These are phyloP conservation scores for Percopsis omiscomaycus DNA, from an alignment of 2,797 vertebrate genomes.

Conservation along the genomic window DNA sequence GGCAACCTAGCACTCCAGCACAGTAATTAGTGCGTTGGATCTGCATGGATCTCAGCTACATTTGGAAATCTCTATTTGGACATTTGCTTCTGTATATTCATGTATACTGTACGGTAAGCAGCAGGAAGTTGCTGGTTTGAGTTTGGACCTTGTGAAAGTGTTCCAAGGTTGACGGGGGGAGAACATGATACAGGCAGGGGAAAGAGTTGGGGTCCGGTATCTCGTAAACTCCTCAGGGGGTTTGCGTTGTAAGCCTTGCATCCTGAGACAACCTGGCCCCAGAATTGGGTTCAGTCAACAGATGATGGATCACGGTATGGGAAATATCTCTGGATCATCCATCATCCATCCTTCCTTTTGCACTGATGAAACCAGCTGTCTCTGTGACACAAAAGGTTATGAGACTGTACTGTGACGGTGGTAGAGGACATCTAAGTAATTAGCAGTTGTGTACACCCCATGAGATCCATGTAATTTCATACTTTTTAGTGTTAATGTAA, in stretches of 20 bases:
- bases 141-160: slow-evolving; percentile 11
- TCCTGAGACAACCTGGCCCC: slow-evolving; percentile 18
- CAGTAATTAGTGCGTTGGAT: slow-evolving; percentile 22
- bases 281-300: slow-evolving; percentile 29
- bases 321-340: slow-evolving; percentile 33
- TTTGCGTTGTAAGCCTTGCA: slow-evolving; percentile 29
- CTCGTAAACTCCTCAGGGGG: slow-evolving; percentile 18
- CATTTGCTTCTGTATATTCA: slow-evolving; percentile 15
- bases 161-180: slow-evolving; percentile 17
- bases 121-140: slow-evolving; percentile 13
- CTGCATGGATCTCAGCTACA: slow-evolving; percentile 27
- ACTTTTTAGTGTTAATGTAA: too few relatives aligned
- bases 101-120: slow-evolving; percentile 28
- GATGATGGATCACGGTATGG: slow-evolving; percentile 56
- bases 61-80: too few relatives aligned
- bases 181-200: slow-evolving; percentile 6
- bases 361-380: slow-evolving; percentile 50
- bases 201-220: slow-evolving; percentile 7
- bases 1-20: slow-evolving; percentile 50
- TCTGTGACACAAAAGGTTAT: slow-evolving; percentile 15
- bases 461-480: slow-evolving; percentile 33
- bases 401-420: background rate
- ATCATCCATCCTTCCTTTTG: slow-evolving; percentile 44
- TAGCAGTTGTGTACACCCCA: slow-evolving; percentile 46
- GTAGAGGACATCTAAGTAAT: slow-evolving; percentile 52